Base-by-base conservation (phyloP, 2,888 invertebrate genomes). In the Aphodius sticticus region DNA sequence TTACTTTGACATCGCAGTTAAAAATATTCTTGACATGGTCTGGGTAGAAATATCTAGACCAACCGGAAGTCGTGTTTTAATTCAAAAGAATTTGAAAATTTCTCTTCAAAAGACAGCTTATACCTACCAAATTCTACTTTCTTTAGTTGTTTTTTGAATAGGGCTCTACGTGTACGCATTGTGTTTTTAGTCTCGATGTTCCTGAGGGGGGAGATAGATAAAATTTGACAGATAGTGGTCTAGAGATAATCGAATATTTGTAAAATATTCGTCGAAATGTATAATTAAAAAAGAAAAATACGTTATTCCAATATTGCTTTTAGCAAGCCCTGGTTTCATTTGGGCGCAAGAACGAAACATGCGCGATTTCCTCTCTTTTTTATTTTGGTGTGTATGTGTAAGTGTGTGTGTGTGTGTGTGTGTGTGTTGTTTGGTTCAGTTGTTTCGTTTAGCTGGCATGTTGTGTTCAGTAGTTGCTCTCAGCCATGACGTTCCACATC, bases 401-500 rank as follows among this genome's bases (percentile, higher is more conserved):
- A 26, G 26, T 26, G 26, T 26, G 26, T 26, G 26, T 26, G 26
- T 26, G 26, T 26, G 26, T 26, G 26, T 26, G 26, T 26, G 26
- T 26, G 3, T 26, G 14, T 37, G 53, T 35, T 76, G 70, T 36
- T 76, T 76, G 35, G 35, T 79, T 69, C 70, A 70, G 74, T 76
- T 79, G 35, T 69, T 69, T 81, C 71, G 16, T 78, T 71, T 69
- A n/a, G 75, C 53, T 36, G 9, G 35, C 16, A 9, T 53, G 70
- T 79, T 83, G 82, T 76, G 80, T 75, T 84, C 88, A 91, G 84
- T 90, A 89, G 89, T 90, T 87, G 81, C 93, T 93, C 90, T 96
- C 95, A 84, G 96, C 95, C 88, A 96, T 92, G 84, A 97, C 96
- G 91, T 95, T 94, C 92, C 94, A 94, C 97, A 97, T 97, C 88